phyloP scores from a whole-genome alignment of 2,113 vertebrate species.

The Eurypyga helias region DNA sequence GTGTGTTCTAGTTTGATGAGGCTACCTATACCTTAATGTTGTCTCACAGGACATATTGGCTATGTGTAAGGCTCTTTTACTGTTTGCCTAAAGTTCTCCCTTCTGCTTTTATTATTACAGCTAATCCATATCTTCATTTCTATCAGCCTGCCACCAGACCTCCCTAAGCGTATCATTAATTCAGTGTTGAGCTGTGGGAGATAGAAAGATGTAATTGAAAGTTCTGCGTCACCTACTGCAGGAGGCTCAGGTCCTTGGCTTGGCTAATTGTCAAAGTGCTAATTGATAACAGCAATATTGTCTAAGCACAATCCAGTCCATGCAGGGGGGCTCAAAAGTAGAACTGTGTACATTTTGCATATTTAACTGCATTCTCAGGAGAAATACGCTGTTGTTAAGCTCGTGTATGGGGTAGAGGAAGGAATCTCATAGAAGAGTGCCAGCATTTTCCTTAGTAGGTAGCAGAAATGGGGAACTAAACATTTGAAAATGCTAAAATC shows the following conservation, averaged over 20 bases:
- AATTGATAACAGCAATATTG: background rate
- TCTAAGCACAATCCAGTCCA: background rate
- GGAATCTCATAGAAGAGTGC: background rate
- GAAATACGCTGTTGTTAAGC: background rate
- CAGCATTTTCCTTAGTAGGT: background rate
- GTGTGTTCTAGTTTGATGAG: background rate
- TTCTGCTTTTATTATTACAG: background rate
- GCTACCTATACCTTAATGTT: background rate
- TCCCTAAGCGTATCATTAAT: background rate
- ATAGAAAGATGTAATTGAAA: conserved; percentile 12
- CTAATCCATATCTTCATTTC: background rate
- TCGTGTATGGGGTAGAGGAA: background rate
- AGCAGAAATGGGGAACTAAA: background rate
- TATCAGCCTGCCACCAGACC: background rate
- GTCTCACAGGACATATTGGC: background rate
- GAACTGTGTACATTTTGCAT: background rate
- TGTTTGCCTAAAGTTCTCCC: background rate
- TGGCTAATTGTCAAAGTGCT: background rate
- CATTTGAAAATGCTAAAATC: background rate
- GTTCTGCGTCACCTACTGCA: conserved; percentile 3
- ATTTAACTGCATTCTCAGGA: background rate
- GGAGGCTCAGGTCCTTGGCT: background rate
- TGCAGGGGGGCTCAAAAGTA: background rate
- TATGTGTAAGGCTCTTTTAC: background rate
- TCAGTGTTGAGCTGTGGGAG: background rate